Evolutionary conservation across 2,797 vertebrate species (phyloP).

Genomic region (Sylvia borin): DNA sequence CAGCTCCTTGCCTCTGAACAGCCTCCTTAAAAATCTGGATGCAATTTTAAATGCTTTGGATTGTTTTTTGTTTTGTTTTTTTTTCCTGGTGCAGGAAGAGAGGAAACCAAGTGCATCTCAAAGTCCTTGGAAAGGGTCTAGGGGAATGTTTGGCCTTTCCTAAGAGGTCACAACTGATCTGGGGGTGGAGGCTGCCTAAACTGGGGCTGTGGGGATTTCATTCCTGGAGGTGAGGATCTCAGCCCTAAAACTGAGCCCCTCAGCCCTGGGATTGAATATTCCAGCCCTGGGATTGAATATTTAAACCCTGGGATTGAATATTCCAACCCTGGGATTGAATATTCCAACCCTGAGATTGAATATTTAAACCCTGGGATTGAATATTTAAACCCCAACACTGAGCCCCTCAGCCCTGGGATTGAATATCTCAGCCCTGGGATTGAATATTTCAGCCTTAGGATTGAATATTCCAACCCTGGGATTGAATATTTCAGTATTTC

Average conservation of each 20-base stretch:
- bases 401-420: no score
- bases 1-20: neutral
- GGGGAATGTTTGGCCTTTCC: neutral
- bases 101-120: neutral
- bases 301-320: no score
- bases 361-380: no score
- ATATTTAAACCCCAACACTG: no score
- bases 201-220: neutral
- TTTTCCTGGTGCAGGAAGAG: neutral
- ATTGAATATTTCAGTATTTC: neutral
- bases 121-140: neutral
- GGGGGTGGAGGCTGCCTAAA: neutral
- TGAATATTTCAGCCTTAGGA: no score
- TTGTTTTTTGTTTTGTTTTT: neutral
- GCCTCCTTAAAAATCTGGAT: neutral
- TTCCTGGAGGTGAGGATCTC: no score
- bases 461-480: neutral
- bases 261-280: no score
- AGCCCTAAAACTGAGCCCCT: no score
- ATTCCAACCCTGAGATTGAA: no score
- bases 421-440: no score
- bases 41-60: neutral
- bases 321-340: no score
- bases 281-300: no score
- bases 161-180: fast-evolving